phyloP scores from a whole-genome alignment of 2,888 invertebrate genomes.

The Rhopalosiphum nymphaeae region DNA sequence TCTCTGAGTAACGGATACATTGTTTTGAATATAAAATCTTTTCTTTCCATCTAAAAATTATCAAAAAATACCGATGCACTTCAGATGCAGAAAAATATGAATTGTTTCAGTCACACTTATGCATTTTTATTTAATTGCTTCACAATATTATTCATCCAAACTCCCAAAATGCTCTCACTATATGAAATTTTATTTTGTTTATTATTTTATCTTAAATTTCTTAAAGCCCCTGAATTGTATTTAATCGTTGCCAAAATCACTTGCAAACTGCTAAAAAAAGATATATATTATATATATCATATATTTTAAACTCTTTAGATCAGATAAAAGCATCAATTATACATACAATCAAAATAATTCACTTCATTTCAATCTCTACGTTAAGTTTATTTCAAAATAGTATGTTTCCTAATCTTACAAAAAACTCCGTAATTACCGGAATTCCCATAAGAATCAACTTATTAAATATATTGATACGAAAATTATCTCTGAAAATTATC shows the following conservation, averaged over 20 bases:
- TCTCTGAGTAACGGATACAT: neutral
- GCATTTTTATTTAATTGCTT: neutral
- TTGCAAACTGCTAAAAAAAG: neutral
- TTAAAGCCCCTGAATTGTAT: neutral
- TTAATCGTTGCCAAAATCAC: neutral
- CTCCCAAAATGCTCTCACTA: neutral
- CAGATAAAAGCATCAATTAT: neutral
- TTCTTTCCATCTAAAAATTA: neutral
- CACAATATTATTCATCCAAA: neutral
- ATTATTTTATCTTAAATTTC: neutral
- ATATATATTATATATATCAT: too few relatives aligned
- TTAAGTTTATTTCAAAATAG: neutral
- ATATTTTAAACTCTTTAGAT: neutral
- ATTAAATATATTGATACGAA: neutral
- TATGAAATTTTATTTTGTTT: neutral
- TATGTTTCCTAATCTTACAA: neutral
- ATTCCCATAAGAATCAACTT: neutral
- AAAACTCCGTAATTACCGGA: neutral
- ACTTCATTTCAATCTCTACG: neutral
- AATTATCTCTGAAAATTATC: neutral
- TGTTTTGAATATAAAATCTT: neutral
- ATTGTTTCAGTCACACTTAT: neutral
- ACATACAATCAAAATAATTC: neutral
- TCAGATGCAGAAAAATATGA: neutral
- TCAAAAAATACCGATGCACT: neutral